Base-by-base conservation (phyloP, 2,888 invertebrate species). In the Mythimna albipuncta region DNA sequence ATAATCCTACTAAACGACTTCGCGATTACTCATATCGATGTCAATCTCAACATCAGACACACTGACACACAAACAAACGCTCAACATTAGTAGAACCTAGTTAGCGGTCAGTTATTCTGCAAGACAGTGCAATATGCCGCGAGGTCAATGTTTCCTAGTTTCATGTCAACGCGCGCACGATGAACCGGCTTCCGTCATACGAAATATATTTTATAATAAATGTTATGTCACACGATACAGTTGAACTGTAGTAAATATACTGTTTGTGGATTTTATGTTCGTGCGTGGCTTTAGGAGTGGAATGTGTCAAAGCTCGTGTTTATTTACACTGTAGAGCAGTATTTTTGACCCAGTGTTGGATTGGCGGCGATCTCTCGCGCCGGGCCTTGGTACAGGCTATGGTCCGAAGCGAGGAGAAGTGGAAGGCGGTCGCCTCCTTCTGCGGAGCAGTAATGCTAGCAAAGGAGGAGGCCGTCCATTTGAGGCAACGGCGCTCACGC, bases 131-230 rank as follows among this genome's bases (percentile, higher is more conserved):
- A 84, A 72, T 77, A 72, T 59, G 41, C 64, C 72, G 74, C 72
- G 75, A 81, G 85, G 77, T 83, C 81, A 79, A 81, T 75, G 79
- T 61, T 83, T 84, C 78, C 74, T 88, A 89, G 81, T 63, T 90
- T 81, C 79, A 76, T 81, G 90, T 84, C 78, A 75, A 75, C 81
- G 85, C 84, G 86, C 89, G 87, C 88, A 89, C 85, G 91, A 91
- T 92, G 90, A 92, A 92, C 91, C 89, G 89, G 84, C 89, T 91
- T 93, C 93, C 93, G 91, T 79, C 79, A 75, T 73, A 85, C 81
- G 72, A 81, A 87, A 87, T 87, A 87, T 87, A 79, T 77, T 80
- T 81, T 75, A 77, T 87, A 77, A 67, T 77, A 72, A 77, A 72
- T 81, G 80, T 85, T 91, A 90, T 90, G 87, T 89, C 90, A 92